These are phyloP conservation scores for Drosophila elegans DNA, from an alignment of 1,140 invertebrate genomes.

Conservation along the genomic window DNA sequence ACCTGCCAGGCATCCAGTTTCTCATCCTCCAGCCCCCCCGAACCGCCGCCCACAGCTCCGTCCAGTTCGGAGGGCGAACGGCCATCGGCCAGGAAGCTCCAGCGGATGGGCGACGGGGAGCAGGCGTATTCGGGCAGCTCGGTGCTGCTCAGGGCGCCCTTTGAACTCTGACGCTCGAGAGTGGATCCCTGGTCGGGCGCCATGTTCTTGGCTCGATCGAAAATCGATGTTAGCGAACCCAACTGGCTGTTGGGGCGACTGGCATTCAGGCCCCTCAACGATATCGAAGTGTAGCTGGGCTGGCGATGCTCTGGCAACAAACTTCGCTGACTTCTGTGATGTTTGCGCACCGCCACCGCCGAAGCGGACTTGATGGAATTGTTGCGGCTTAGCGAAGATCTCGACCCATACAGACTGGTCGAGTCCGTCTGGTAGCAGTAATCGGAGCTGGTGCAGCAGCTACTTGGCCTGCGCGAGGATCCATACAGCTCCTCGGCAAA, in stretches of 20 bases:
- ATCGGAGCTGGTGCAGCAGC: constrained; percentile 81
- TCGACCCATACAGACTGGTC: constrained; percentile 78
- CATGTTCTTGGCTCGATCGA: constrained; percentile 75
- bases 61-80: constrained; percentile 71
- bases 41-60: constrained; percentile 51
- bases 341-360: constrained; percentile 67
- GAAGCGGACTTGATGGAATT: constrained; percentile 83
- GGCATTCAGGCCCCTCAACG: constrained; percentile 70
- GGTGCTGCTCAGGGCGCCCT: constrained; percentile 69
- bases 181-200: constrained; percentile 61
- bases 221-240: constrained; percentile 80
- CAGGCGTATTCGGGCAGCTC: constrained; percentile 83
- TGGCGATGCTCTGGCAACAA: constrained; percentile 66
- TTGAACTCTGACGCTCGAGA: constrained; percentile 72
- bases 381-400: constrained; percentile 79
- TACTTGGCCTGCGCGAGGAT: constrained; percentile 72
- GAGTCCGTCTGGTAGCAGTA: constrained; percentile 84
- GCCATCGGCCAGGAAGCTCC: constrained; percentile 82
- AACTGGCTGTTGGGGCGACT: constrained; percentile 72
- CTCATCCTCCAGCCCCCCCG: constrained; percentile 23
- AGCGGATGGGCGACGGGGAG: constrained; percentile 80
- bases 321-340: constrained; percentile 46
- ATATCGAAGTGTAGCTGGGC: constrained; percentile 81
- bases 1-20: constrained; percentile 60
- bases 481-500: constrained; percentile 81